These are phyloP conservation scores for Leiothrix lutea DNA, from an alignment of 2,113 vertebrate species.

Conservation along the genomic window DNA sequence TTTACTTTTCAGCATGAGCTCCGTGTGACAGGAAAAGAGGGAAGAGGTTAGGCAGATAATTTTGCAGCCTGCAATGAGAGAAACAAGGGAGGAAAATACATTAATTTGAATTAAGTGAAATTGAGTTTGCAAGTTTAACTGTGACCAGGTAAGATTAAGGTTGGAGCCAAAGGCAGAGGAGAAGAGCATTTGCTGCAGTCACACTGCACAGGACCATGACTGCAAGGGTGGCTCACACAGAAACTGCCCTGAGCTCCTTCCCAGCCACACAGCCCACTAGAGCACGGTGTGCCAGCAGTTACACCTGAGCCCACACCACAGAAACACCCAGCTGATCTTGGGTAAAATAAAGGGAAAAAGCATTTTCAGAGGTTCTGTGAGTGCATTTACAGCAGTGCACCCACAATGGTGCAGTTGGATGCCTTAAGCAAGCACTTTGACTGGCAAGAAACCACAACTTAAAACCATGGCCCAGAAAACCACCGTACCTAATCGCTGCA, in stretches of 20 bases:
- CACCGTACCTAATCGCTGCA: not conserved
- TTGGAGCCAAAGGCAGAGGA: not conserved
- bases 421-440: not conserved
- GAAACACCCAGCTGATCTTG: not conserved
- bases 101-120: not conserved
- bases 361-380: not conserved
- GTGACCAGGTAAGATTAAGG: not conserved
- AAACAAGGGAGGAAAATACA: not conserved
- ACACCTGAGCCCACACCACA: not conserved
- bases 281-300: rapidly evolving
- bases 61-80: not conserved
- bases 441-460: not conserved
- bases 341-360: not conserved
- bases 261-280: rapidly evolving
- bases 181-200: not conserved
- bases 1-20: not conserved
- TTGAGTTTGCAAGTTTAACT: not conserved
- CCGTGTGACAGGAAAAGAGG: not conserved
- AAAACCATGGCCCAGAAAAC: not conserved
- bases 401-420: rapidly evolving
- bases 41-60: not conserved
- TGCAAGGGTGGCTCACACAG: not conserved
- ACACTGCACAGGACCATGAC: not conserved
- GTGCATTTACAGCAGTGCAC: not conserved
- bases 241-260: not conserved